Evolutionary conservation across 2,113 vertebrate species (phyloP), one percentile per base, ranked within the genome.

Genomic region (Sinocyclocheilus anshuiensis): DNA sequence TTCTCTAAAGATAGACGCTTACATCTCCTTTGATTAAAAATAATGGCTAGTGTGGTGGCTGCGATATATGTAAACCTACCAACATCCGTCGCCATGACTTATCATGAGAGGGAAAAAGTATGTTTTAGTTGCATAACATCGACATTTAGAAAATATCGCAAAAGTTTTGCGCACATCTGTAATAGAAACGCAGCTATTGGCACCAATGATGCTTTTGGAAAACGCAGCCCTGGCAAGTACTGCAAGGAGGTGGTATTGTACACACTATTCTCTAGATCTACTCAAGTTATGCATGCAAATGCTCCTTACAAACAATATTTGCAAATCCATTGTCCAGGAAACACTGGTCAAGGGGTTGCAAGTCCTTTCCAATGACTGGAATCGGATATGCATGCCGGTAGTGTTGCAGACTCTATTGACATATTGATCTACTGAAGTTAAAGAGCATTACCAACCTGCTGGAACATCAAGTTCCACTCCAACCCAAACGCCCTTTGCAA

Each of bases 381-480:
- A 72, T 72, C 4, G 12, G 69, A 72, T 69, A 69, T 33, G 65
- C 65, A 69, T 74, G 18, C 11, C 4, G 10, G 71, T n/a, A n/a
- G 7, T 74, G 13, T 74, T 42, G 69, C 6, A 61, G 22, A 72
- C 53, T 79, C 1, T 45, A 29, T 9, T 48, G 26, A 85, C 16
- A 10, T 63, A 71, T 6, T 16, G 9, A 85, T 50, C 16, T 63
- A 71, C 6, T 16, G 16, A 48, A 55, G 65, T 42, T 26, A 1
- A 84, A 63, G 4, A 33, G 18, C 4, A 22, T 36, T 15, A 86
- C 94, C 92, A 90, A 99, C 98, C 98, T 92, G 96, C 94, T 48
- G 98, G 97, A 2, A 96, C 92, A 90, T 98, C 97, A 55, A 99
- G 95, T 87, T 99, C 98, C 29, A 99, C 97, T 1, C 98, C 98